Percentiles rank a stretch among this genome's conserved stretches.
Conservation (phyloP, 2,888 invertebrate species). For the Calliphora vomitoria region DNA sequence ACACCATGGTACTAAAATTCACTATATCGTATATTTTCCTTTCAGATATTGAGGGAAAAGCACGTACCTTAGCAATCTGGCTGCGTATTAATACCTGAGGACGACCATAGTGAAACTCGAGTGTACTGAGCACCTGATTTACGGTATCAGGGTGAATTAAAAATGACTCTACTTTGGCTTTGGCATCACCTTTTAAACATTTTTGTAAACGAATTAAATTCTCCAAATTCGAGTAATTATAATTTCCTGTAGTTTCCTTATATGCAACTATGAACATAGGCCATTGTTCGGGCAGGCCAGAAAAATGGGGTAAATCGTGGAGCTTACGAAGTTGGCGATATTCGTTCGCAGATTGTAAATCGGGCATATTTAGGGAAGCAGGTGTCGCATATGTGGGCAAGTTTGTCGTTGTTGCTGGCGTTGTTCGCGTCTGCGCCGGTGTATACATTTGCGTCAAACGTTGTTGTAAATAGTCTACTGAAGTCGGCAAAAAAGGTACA, state of each 20-base stretch:
- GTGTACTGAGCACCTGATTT: constrained; percentile 59
- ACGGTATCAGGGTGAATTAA: constrained; percentile 73
- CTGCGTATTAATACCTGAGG: constrained; percentile 72
- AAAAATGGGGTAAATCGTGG: constrained; percentile 72
- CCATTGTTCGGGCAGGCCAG: constrained; percentile 74
- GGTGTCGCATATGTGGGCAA: background rate
- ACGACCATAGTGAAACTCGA: constrained; percentile 74
- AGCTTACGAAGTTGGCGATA: constrained; percentile 60
- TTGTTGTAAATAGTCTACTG: background rate
- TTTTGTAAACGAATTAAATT: constrained; percentile 71
- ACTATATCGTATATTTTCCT: constrained; percentile 66
- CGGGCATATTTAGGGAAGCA: constrained; percentile 16
- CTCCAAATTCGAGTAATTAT: constrained; percentile 68
- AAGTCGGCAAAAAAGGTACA: background rate
- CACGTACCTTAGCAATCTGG: constrained; percentile 71
- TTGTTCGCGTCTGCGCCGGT: constrained; percentile 10
- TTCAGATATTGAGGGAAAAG: constrained; percentile 63
- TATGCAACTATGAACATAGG: constrained; percentile 73
- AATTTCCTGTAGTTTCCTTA: constrained; percentile 66
- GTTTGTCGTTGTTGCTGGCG: constrained; percentile 34
- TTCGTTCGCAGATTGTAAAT: background rate
- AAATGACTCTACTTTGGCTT: constrained; percentile 64
- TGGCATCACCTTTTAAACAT: constrained; percentile 68
- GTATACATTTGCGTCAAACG: constrained; percentile 21
- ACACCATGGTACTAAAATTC: constrained; percentile 67